Percentiles rank a stretch among this genome's conserved stretches.
These are phyloP conservation scores for Echinops telfairi DNA, from an alignment of 2,113 vertebrate genomes.

Conservation along the genomic window DNA sequence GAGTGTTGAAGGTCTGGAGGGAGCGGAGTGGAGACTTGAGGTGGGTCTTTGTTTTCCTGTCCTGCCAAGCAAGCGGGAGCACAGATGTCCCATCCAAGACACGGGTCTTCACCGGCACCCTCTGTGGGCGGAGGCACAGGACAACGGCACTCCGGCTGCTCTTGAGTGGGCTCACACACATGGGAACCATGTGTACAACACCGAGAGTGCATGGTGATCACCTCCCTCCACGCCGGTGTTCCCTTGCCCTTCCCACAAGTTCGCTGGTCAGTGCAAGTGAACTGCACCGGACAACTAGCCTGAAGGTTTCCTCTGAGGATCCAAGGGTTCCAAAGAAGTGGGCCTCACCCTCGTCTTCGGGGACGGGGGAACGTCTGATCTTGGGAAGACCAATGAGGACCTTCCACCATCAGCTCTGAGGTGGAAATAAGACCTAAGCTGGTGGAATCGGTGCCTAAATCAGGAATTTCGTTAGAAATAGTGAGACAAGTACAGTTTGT, in stretches of 20 bases:
- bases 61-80: not conserved
- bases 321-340: not conserved
- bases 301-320: not conserved
- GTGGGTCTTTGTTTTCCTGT: not conserved
- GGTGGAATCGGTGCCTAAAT: not conserved
- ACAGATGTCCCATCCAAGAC: not conserved
- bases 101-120: not conserved
- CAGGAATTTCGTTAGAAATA: conserved; percentile 5
- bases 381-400: not conserved
- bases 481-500: not conserved
- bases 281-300: not conserved
- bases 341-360: conserved; percentile 14
- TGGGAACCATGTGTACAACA: not conserved
- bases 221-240: not conserved
- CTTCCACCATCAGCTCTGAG: not conserved
- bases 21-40: not conserved
- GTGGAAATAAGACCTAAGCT: not conserved
- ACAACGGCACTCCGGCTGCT: no score
- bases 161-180: no score
- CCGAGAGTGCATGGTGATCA: not conserved
- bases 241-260: not conserved
- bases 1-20: not conserved
- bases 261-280: no score
- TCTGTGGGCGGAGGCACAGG: not conserved
- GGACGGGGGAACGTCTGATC: not conserved